These are phyloP conservation scores for Diaprepes abbreviatus DNA, from an alignment of 2,888 invertebrate species.

Conservation along the genomic window DNA sequence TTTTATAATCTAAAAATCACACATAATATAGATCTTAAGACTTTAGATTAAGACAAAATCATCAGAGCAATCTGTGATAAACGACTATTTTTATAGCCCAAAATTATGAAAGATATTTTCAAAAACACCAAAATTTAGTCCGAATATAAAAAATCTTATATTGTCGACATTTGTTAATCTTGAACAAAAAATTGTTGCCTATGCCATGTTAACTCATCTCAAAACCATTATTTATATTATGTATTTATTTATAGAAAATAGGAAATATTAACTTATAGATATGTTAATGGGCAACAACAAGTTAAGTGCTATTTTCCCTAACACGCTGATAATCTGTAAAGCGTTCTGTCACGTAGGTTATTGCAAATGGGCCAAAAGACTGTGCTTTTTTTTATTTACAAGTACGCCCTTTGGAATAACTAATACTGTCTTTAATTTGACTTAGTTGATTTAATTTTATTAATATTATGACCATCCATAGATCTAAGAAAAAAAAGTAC, in stretches of 20 bases:
- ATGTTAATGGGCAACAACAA: slow-evolving; percentile 11
- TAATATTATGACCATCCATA: slow-evolving; percentile 33
- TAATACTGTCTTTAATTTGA: not conserved
- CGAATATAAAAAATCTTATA: not conserved
- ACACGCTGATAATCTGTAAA: not conserved
- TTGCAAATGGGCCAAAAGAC: slow-evolving; percentile 14
- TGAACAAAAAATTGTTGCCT: slow-evolving; percentile 21
- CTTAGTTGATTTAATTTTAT: not conserved
- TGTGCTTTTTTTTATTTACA: slow-evolving; percentile 23
- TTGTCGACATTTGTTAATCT: not conserved
- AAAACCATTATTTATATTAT: slow-evolving; percentile 21
- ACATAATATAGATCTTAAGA: slow-evolving; percentile 4
- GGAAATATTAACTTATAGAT: slow-evolving; percentile 9
- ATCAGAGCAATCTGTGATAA: slow-evolving; percentile 50
- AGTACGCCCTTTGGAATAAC: slow-evolving; percentile 6
- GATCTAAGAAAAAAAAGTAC: slow-evolving; percentile 18
- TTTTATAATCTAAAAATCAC: slow-evolving; percentile 29
- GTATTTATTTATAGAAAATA: slow-evolving; percentile 24
- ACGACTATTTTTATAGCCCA: slow-evolving; percentile 41
- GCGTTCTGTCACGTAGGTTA: not conserved
- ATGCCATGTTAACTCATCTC: slow-evolving; percentile 14
- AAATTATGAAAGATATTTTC: slow-evolving; percentile 41
- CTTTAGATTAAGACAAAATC: slow-evolving; percentile 30
- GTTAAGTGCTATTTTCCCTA: slow-evolving; percentile 7
- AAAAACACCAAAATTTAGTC: slow-evolving; percentile 9